Conservation (phyloP, 1,140 invertebrate species). For the Drosophila dunni region DNA sequence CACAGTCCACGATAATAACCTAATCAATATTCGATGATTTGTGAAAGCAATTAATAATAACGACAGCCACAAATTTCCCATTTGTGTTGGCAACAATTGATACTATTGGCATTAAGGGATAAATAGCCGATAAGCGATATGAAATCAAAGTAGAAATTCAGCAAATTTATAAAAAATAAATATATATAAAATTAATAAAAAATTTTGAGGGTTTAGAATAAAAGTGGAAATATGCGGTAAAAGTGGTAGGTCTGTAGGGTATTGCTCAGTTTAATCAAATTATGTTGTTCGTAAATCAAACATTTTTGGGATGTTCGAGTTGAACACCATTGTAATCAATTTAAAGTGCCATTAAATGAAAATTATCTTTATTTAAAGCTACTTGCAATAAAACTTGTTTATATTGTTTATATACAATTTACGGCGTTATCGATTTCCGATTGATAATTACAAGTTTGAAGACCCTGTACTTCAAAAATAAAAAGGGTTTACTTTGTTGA, state of each 20-base stretch:
- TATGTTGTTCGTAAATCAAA: no score
- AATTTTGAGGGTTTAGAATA: background rate
- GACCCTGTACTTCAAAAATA: background rate
- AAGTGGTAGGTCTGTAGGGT: no score
- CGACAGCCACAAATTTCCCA: background rate
- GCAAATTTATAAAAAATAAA: no score
- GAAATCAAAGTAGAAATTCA: background rate
- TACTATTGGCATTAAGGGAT: background rate
- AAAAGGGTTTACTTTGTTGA: background rate
- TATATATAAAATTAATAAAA: background rate
- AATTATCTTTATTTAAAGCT: conserved; percentile 11
- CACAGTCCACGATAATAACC: conserved; percentile 46
- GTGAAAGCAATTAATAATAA: conserved; percentile 23
- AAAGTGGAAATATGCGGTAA: background rate
- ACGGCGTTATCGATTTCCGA: conserved; percentile 4
- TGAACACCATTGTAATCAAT: no score
- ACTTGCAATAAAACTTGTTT: conserved; percentile 16
- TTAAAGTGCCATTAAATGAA: background rate
- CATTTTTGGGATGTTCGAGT: background rate
- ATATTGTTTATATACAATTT: background rate
- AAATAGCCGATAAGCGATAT: background rate
- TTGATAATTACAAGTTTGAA: conserved; percentile 13
- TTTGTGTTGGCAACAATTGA: conserved; percentile 7
- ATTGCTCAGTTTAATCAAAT: no score
- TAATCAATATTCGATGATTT: conserved; percentile 46